Base-by-base conservation (phyloP, 35 echinoderm and acorn worm species). In the Eucidaris tribuloides region DNA sequence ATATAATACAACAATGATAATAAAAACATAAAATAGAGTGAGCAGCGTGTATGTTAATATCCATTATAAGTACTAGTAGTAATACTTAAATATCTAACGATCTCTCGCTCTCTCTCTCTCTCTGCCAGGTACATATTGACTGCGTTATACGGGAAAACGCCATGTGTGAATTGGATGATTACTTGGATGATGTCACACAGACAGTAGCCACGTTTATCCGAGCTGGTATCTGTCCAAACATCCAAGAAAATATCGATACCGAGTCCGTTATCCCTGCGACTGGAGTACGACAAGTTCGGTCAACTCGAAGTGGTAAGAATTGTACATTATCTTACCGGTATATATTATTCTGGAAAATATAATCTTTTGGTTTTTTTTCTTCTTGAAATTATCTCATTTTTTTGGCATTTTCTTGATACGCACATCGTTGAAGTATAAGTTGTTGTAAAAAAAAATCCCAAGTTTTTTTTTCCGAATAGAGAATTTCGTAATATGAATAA, bases 181-280 rank as follows among this genome's bases (percentile, higher is more conserved):
- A 74, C 37, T n/a, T 74, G 24, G 41, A 27, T 9, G 41, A 74
- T 44, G 34, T 74, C 35, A 74, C 29, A 23, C 35, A 74, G 68
- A 64, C 61, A 17, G 61, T 64, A 64, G 61, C 61, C 28, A 64
- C 28, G 28, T 64, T 64, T 28, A 74, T 74, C 14, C 68, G 68
- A 23, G 38, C 68, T 25, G 68, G 68, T 15, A 38, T 74, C 28
- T 74, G 68, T n/a, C 68, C 68, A 24, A n/a, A 74, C 9, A 22
- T 44, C 0, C 9, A 52, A n/a, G n/a, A n/a, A 11, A 74, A 44
- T 20, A 40, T 35, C 1, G 68, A 74, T 3, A 74, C 68, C 36
- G 34, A 42, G 2, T 41, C 68, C 2, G 68, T 33, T 9, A 74
- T 74, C 68, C 68, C 68, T 3, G 38, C 68, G 3, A 35, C 68